Base-by-base conservation (phyloP, 2,797 vertebrate species). In the Phrynocephalus vlangalii region DNA sequence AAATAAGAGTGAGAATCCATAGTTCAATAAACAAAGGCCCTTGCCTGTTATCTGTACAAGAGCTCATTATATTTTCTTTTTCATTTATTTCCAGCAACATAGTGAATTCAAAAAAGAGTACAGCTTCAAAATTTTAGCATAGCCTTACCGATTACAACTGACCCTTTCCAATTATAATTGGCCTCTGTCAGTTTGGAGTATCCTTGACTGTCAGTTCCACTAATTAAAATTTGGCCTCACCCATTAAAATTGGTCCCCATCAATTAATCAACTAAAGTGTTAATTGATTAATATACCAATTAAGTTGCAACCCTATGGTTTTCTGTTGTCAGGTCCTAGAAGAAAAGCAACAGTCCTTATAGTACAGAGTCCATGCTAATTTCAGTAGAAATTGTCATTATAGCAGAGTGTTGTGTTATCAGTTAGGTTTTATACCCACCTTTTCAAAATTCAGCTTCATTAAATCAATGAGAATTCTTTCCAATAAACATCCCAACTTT, bases 251-350 rank as follows among this genome's bases (percentile, higher is more conserved):
- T 81, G 85, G 44, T n/a, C 33, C 78, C 56, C 20, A 75, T 86
- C 79, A 81, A 66, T 86, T 80, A 75, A 86, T 86, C 85, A 86
- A 73, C 70, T 66, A 67, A 86, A 66, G 78, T 50, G 56, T 80
- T 48, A 66, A 63, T 66, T 81, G 79, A 81, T 81, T 86, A 71
- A 81, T 66, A 81, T 30, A 80, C 52, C 44, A 60, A 86, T 86
- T 75, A 73, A 81, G 73, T 75, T 73, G 56, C 10, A 66, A 48
- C 38, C 44, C 33, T 73, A 9, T 66, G 48, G 26, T 79, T 79
- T 83, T 79, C 50, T 79, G 28, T 86, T 86, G 68, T 81, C 52
- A 73, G 16, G 80, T 72, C 70, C 73, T 48, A 28, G 81, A 87
- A 89, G 70, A 86, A 73, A 80, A 44, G 78, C 44, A 33, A 73